Percentiles rank a stretch among this genome's conserved stretches.
Evolutionary conservation across 2,113 vertebrate genomes (phyloP).

Genomic region (Mobula hypostoma): DNA sequence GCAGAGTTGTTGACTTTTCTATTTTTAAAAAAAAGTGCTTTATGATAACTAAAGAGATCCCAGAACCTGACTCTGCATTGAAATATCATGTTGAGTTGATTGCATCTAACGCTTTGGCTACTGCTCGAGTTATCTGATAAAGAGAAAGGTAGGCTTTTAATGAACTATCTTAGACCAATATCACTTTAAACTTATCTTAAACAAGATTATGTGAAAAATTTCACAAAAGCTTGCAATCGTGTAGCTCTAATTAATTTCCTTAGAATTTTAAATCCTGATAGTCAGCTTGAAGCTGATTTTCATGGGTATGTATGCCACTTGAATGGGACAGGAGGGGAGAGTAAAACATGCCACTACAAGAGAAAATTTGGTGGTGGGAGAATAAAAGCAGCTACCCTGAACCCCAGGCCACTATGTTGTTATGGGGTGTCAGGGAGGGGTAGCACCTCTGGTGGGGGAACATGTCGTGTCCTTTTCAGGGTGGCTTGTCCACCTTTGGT

Average conservation of each 20-base stretch:
- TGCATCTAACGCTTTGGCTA: neutral
- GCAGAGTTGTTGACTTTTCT: slow-evolving; percentile 8
- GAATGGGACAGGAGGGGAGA: no score
- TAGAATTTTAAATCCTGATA: neutral
- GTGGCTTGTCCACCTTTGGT: no score
- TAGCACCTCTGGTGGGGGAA: no score
- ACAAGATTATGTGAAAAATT: neutral
- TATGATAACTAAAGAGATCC: slow-evolving; percentile 6
- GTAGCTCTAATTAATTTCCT: no score
- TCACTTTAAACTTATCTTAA: neutral
- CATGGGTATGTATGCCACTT: no score
- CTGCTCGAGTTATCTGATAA: neutral
- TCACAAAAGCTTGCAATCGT: neutral
- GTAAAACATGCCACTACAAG: neutral
- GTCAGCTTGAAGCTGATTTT: no score
- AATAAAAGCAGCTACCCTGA: neutral
- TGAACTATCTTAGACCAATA: neutral
- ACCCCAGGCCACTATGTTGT: neutral
- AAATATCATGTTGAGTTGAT: neutral
- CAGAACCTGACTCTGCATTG: neutral
- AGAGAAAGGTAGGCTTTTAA: neutral
- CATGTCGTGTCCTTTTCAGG: no score
- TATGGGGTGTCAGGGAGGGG: no score
- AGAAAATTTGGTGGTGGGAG: neutral
- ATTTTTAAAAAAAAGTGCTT: neutral